Evolutionary conservation across 2,888 invertebrate species (phyloP), one percentile per base, ranked within the genome.

Genomic region (Mimumesa dahlbomi): DNA sequence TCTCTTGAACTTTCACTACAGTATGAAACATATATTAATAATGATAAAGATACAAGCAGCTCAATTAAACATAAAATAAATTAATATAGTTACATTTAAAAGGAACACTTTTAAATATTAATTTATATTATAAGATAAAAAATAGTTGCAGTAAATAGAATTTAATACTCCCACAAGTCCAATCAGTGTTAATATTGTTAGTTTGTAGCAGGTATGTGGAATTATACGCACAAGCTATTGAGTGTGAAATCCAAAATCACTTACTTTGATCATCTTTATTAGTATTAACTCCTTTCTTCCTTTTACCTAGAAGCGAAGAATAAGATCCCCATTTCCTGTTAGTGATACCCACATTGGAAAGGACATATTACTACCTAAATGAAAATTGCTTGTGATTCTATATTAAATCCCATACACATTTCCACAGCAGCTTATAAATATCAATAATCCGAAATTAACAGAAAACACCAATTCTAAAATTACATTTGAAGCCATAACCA

Each of bases 1-100:
- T 62, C 74, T 88, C 88, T 72, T 82, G 84, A 69, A 73, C 73
- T 79, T 85, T 87, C 49, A 77, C 87, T 88, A 22, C 11, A 71
- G 45, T 48, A 62, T 65, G 45, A 54, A 38, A 46, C 53, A 7
- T 29, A 18, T 14, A 19, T 22, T 0, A 59, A 9, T 16, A 29
- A 49, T 13, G 18, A 18, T 16, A 38, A 49, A 18, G 13, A 34
- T 4, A 34, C n/a, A 7, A 34, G n/a, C n/a, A 5, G 25, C 3
- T 34, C 9, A 1, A 4, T n/a, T n/a, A n/a, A 34, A 34, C n/a
- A 34, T n/a, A 3, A 34, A n/a, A n/a, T n/a, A n/a, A n/a, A 9
- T 1, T 34, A 4, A 7, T 34, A 34, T 11, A n/a, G n/a, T 7
- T 34, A 34, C 29, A 34, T 34, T n/a, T n/a, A 34, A 34, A 34